A percentile compares a stretch with the other conserved stretches of the same genome.
Evolutionary conservation across 2,888 invertebrate genomes (phyloP).

Genomic region (Eupeodes latifasciatus): DNA sequence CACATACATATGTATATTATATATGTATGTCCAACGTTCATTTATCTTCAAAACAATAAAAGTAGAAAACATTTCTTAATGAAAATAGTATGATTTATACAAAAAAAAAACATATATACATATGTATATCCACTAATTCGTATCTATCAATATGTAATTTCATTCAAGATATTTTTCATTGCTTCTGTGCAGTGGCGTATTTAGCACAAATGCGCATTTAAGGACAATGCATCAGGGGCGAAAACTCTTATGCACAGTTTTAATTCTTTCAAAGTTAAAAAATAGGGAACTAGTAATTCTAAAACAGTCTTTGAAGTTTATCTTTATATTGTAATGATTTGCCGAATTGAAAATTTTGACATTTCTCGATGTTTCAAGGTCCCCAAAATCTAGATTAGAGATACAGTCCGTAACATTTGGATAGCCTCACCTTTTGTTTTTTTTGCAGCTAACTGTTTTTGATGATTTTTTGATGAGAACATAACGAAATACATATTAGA

Average conservation of each 20-base stretch:
- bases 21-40: neutral
- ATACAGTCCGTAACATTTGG: too few species aligned
- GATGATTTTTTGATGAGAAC: too few species aligned
- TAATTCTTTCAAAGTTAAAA: neutral
- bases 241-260: neutral
- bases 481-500: too few species aligned
- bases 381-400: too few species aligned
- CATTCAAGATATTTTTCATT: slow-evolving; percentile 12
- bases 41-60: slow-evolving; percentile 20
- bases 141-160: slow-evolving; percentile 6
- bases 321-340: too few species aligned
- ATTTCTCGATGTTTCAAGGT: too few species aligned
- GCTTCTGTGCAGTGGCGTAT: neutral
- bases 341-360: too few species aligned
- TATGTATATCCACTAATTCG: neutral
- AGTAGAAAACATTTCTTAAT: slow-evolving; percentile 8
- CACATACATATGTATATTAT: neutral
- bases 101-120: neutral
- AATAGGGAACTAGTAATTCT: too few species aligned
- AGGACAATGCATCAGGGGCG: neutral
- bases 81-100: slow-evolving; percentile 11
- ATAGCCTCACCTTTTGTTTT: too few species aligned
- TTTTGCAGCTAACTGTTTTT: too few species aligned
- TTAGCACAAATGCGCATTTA: neutral
- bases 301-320: too few species aligned